These are phyloP conservation scores for Tragulus kanchil DNA, from an alignment of 2,113 vertebrate genomes.

Conservation along the genomic window DNA sequence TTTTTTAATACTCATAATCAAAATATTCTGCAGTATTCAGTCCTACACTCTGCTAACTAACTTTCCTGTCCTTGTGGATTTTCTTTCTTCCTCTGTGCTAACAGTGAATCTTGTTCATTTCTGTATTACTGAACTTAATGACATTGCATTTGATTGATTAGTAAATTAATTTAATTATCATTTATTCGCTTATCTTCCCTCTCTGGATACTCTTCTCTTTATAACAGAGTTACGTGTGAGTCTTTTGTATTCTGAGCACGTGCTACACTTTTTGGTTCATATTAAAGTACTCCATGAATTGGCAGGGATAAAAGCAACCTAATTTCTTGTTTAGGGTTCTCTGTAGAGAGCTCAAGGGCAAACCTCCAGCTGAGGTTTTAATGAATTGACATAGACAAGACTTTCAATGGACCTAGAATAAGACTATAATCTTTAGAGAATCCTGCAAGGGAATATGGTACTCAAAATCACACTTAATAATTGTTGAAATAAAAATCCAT, in stretches of 20 bases:
- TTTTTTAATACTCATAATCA: not conserved
- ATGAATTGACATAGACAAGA: not conserved
- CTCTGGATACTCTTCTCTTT: not conserved
- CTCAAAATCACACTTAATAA: not conserved
- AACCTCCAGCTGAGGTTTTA: not conserved
- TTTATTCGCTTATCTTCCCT: not conserved
- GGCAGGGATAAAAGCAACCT: not conserved
- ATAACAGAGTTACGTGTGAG: not conserved
- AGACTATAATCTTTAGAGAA: not conserved
- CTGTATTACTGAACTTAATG: not conserved
- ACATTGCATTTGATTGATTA: not conserved
- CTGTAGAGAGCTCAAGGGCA: not conserved
- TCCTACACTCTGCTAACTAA: not conserved
- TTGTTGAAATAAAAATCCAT: slow-evolving; percentile 37
- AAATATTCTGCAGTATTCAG: not conserved
- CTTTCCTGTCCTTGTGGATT: not conserved
- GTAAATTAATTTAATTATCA: not conserved
- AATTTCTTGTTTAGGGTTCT: slow-evolving; percentile 8
- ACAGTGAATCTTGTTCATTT: not conserved
- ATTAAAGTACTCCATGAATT: not conserved
- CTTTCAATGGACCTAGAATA: slow-evolving; percentile 18
- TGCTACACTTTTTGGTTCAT: not conserved
- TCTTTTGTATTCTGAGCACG: not conserved
- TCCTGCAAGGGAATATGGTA: not conserved
- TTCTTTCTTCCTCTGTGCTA: not conserved